These are phyloP conservation scores for Cerastis leucographa DNA, from an alignment of 2,888 invertebrate species.

Conservation along the genomic window DNA sequence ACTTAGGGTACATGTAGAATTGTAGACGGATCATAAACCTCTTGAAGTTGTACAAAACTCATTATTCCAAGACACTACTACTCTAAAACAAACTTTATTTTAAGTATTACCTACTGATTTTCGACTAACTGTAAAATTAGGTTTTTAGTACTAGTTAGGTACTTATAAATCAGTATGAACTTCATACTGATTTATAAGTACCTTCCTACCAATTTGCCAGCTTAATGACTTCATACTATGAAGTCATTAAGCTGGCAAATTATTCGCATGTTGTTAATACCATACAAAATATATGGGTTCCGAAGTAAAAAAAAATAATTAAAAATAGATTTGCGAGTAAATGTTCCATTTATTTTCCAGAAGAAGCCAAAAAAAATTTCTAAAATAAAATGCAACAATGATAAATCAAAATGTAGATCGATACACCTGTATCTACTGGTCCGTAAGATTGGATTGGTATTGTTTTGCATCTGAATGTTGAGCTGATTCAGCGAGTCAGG, in stretches of 20 bases:
- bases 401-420: neutral
- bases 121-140: neutral
- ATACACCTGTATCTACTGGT: neutral
- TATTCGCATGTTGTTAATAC: too few relatives aligned
- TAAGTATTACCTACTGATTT: neutral
- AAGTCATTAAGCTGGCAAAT: too few relatives aligned
- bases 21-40: neutral
- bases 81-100: neutral
- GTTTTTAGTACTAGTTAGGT: neutral
- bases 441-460: conserved; percentile 23
- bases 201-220: too few relatives aligned
- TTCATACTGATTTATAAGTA: too few relatives aligned
- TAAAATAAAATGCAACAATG: neutral
- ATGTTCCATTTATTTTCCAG: neutral
- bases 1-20: neutral
- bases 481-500: neutral
- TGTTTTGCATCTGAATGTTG: conserved; percentile 33
- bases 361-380: neutral
- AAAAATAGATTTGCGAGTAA: neutral
- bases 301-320: neutral
- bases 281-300: too few relatives aligned
- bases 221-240: too few relatives aligned
- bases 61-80: neutral
- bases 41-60: neutral
- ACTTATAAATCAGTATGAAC: neutral